These are phyloP conservation scores for Danaus melanippus DNA, from an alignment of 1,140 invertebrate genomes.

Conservation along the genomic window DNA sequence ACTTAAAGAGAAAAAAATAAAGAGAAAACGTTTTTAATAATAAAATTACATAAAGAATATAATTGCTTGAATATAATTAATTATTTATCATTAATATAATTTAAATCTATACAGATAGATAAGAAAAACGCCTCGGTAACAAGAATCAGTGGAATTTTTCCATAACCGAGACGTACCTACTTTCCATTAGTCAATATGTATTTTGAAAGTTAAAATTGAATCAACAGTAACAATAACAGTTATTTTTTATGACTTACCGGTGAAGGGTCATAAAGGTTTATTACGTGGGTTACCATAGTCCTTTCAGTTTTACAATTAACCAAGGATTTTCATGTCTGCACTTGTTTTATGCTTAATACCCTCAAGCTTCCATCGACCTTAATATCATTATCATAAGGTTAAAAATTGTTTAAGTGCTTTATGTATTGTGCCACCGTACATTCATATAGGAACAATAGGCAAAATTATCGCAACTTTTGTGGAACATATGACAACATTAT, in stretches of 20 bases:
- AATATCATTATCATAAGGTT: neutral
- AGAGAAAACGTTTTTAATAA: too few relatives aligned
- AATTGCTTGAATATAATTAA: too few relatives aligned
- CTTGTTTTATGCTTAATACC: constrained; percentile 11
- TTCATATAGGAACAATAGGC: constrained; percentile 14
- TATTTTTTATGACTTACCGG: constrained; percentile 27
- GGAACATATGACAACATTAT: constrained; percentile 19
- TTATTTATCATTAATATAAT: too few relatives aligned
- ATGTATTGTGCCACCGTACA: constrained; percentile 1
- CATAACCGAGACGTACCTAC: constrained; percentile 8
- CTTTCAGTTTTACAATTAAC: constrained; percentile 15
- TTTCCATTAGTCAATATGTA: constrained; percentile 14
- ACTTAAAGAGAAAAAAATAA: too few relatives aligned
- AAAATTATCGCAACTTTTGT: constrained; percentile 11
- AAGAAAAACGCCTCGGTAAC: too few relatives aligned
- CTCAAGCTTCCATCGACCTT: neutral
- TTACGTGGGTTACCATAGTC: constrained; percentile 24
- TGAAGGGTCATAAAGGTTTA: constrained; percentile 27
- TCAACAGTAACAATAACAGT: constrained; percentile 19
- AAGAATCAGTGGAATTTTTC: too few relatives aligned
- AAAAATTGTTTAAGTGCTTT: neutral
- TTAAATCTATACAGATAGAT: too few relatives aligned
- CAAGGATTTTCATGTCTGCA: constrained; percentile 17
- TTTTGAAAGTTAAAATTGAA: constrained; percentile 7
- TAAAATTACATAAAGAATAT: too few relatives aligned